Evolutionary conservation across 2,888 invertebrate species (phyloP).

Genomic region (Drosophila falleni): DNA sequence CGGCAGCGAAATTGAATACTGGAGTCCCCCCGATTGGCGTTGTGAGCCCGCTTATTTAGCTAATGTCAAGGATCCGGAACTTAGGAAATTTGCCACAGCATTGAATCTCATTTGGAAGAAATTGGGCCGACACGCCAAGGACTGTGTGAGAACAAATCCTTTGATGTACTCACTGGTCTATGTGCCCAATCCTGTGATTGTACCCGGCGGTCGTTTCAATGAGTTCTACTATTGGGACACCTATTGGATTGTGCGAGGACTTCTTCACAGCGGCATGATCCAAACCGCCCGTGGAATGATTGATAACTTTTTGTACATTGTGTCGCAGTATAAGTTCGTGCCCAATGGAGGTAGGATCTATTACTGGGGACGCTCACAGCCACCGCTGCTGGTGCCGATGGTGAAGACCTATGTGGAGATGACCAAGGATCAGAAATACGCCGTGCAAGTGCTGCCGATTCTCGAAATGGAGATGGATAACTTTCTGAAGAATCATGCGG

Average conservation of each 20-base stretch:
- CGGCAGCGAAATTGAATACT: slow-evolving; percentile 45
- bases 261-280: slow-evolving; percentile 94
- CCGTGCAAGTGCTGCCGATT: slow-evolving; percentile 87
- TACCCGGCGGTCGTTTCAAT: slow-evolving; percentile 95
- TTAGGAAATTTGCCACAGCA: slow-evolving; percentile 90
- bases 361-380: slow-evolving; percentile 93
- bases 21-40: slow-evolving; percentile 59
- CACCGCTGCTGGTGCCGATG: slow-evolving; percentile 93
- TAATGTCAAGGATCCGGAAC: slow-evolving; percentile 89
- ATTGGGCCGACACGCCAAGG: slow-evolving; percentile 91
- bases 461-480: slow-evolving; percentile 92
- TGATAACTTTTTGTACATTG: slow-evolving; percentile 92
- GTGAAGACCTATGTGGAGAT: slow-evolving; percentile 91
- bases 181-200: slow-evolving; percentile 93
- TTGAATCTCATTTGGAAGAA: slow-evolving; percentile 91
- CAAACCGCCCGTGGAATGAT: slow-evolving; percentile 93
- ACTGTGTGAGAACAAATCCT: slow-evolving; percentile 89
- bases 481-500: slow-evolving; percentile 92
- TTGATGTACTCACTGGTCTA: slow-evolving; percentile 94
- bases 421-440: slow-evolving; percentile 89
- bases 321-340: slow-evolving; percentile 91
- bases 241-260: slow-evolving; percentile 96
- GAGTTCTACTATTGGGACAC: slow-evolving; percentile 98
- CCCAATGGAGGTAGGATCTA: slow-evolving; percentile 97
- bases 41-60: slow-evolving; percentile 86